Evolutionary conservation across 2,888 invertebrate species (phyloP).

Genomic region (Agrochola macilenta): DNA sequence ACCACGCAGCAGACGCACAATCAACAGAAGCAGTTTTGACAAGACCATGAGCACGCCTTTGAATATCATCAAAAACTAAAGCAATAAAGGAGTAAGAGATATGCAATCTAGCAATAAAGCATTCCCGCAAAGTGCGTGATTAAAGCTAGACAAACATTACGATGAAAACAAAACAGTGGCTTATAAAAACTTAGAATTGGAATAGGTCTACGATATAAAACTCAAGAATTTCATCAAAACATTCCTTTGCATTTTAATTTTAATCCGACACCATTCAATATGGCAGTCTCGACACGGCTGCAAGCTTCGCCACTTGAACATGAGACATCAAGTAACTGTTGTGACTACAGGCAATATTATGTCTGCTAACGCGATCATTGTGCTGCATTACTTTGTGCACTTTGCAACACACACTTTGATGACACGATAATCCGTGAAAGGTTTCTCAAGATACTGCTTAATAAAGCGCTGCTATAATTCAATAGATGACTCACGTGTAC

Average conservation of each 20-base stretch:
- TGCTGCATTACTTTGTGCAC: conserved; percentile 33
- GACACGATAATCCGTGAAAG: conserved; percentile 35
- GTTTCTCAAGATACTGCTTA: conserved; percentile 13
- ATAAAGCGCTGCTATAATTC: conserved; percentile 8
- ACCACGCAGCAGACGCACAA: too few species aligned
- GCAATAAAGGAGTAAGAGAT: background rate
- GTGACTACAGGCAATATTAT: conserved; percentile 26
- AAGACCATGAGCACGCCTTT: background rate
- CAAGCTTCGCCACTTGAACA: conserved; percentile 31
- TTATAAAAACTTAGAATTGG: conserved; percentile 4
- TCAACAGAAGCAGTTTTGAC: background rate
- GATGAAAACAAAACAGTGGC: conserved; percentile 12
- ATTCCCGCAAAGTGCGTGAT: background rate
- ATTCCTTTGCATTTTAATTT: conserved; percentile 31
- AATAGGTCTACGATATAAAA: conserved; percentile 4
- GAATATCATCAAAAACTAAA: background rate
- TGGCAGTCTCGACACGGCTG: background rate
- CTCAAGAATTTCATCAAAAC: conserved; percentile 40
- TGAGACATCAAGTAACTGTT: conserved; percentile 40
- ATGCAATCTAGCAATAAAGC: conserved; percentile 3
- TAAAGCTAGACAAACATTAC: background rate
- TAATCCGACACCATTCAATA: conserved; percentile 32
- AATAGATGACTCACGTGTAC: conserved; percentile 1
- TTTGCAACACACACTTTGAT: conserved; percentile 16
- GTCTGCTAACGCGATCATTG: conserved; percentile 46